Conservation (phyloP, 2,113 vertebrate species). For the Ahaetulla prasina region DNA sequence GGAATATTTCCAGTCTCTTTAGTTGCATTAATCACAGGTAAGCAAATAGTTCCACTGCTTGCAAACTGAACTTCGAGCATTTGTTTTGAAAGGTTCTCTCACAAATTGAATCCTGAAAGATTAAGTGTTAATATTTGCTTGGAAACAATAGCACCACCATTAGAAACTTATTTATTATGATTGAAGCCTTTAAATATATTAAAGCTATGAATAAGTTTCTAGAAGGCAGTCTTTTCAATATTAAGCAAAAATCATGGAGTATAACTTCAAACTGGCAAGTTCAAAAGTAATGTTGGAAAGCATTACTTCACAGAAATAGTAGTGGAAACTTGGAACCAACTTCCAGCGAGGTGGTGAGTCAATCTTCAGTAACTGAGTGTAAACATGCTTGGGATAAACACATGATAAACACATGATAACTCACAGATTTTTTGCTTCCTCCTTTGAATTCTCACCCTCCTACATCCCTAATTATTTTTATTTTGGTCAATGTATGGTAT, state of each 20-base stretch:
- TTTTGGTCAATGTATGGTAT: not conserved
- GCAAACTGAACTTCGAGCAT: slow-evolving; percentile 23
- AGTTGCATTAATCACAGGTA: not conserved
- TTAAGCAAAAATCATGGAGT: not conserved
- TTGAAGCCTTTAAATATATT: not conserved
- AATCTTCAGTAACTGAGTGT: too few species aligned
- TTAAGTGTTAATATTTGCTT: slow-evolving; percentile 30
- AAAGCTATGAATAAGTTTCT: not conserved
- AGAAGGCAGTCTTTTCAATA: not conserved
- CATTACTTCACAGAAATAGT: too few species aligned
- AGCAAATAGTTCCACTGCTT: not conserved
- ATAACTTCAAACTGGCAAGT: not conserved
- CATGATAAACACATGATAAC: too few species aligned
- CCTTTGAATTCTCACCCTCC: not conserved
- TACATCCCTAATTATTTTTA: too few species aligned
- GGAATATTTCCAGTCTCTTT: not conserved
- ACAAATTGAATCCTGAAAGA: not conserved
- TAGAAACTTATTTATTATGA: not conserved
- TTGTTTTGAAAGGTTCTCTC: slow-evolving; percentile 22
- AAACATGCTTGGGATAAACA: too few species aligned
- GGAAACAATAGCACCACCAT: not conserved
- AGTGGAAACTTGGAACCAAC: too few species aligned
- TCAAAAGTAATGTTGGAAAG: not conserved
- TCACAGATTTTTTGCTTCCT: not conserved
- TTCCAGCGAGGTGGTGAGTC: too few species aligned